Percentiles rank a stretch among this genome's conserved stretches.
These are phyloP conservation scores for Sardinella longiceps DNA, from an alignment of 2,797 vertebrate species.

Conservation along the genomic window DNA sequence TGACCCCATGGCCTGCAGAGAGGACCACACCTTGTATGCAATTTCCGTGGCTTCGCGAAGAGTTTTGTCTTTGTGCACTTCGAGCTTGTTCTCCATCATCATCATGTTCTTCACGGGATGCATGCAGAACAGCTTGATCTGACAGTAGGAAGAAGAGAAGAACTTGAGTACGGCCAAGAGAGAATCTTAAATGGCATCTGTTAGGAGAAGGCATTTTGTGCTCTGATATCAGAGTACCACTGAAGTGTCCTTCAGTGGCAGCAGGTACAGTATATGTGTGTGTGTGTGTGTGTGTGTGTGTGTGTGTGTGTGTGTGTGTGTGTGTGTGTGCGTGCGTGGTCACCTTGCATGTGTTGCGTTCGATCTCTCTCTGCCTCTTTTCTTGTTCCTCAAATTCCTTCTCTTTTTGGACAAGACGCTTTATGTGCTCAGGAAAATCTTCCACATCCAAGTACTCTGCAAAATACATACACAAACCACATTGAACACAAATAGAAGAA, in stretches of 20 bases:
- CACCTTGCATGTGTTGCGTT: constrained; percentile 99
- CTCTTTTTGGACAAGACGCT: constrained; percentile 90
- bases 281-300: not conserved
- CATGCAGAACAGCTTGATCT: constrained; percentile 99
- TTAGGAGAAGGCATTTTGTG: not conserved
- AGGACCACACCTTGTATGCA: constrained; percentile 86
- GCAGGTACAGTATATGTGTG: not conserved
- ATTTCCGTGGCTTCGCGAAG: constrained; percentile 93
- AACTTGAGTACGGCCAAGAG: not conserved
- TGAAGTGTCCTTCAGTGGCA: not conserved
- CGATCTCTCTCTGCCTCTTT: constrained; percentile 95
- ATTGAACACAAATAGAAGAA: not conserved
- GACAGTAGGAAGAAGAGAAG: constrained; percentile 17
- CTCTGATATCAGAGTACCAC: not conserved
- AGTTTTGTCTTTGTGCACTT: constrained; percentile 97
- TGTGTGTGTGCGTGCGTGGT: not conserved
- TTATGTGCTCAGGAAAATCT: constrained; percentile 95
- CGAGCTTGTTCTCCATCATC: constrained; percentile 97
- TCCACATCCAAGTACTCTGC: constrained; percentile 89
- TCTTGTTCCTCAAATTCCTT: constrained; percentile 97
- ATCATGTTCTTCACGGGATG: constrained; percentile 90
- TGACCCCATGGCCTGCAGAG: not conserved
- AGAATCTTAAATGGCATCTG: not conserved
- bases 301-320: not conserved
- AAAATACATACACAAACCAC: constrained; percentile 14